Conservation (phyloP, 2,888 invertebrate genomes). For the Eumerus sabulonum region DNA sequence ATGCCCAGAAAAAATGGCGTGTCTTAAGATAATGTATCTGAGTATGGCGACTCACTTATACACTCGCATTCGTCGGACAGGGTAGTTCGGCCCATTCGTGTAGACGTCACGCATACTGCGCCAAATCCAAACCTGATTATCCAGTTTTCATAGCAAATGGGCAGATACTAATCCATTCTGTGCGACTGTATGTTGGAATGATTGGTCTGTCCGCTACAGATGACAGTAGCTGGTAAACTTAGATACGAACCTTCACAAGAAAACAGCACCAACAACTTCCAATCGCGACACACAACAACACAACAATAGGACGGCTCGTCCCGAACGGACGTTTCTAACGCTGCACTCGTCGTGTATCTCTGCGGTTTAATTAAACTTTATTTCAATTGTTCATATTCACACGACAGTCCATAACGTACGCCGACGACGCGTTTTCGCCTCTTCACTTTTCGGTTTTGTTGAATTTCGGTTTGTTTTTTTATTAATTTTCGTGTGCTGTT, state of each 20-base stretch:
- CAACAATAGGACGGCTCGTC: slow-evolving; percentile 79
- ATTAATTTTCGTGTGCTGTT: slow-evolving; percentile 19
- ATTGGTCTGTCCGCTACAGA: slow-evolving; percentile 48
- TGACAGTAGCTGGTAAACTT: slow-evolving; percentile 67
- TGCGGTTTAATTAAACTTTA: slow-evolving; percentile 52
- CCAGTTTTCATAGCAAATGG: slow-evolving; percentile 49
- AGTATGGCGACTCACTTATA: slow-evolving; percentile 36
- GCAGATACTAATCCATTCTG: slow-evolving; percentile 35
- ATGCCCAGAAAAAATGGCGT: slow-evolving; percentile 55
- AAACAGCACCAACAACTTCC: slow-evolving; percentile 65
- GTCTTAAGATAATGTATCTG: slow-evolving; percentile 9
- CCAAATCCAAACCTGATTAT: slow-evolving; percentile 47
- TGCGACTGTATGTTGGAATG: slow-evolving; percentile 40
- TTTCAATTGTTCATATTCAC: slow-evolving; percentile 54
- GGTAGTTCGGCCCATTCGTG: slow-evolving; percentile 35
- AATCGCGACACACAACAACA: slow-evolving; percentile 71
- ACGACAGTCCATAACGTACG: slow-evolving; percentile 19
- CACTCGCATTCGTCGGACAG: not conserved
- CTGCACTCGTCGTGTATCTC: slow-evolving; percentile 42
- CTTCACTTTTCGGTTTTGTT: slow-evolving; percentile 60
- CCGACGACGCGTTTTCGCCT: slow-evolving; percentile 32
- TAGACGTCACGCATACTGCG: slow-evolving; percentile 8
- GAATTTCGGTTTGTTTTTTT: slow-evolving; percentile 27
- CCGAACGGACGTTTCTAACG: slow-evolving; percentile 75
- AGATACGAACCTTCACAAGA: slow-evolving; percentile 17